Conservation (phyloP, 2,888 invertebrate genomes). For the Ophion ventricosus region DNA sequence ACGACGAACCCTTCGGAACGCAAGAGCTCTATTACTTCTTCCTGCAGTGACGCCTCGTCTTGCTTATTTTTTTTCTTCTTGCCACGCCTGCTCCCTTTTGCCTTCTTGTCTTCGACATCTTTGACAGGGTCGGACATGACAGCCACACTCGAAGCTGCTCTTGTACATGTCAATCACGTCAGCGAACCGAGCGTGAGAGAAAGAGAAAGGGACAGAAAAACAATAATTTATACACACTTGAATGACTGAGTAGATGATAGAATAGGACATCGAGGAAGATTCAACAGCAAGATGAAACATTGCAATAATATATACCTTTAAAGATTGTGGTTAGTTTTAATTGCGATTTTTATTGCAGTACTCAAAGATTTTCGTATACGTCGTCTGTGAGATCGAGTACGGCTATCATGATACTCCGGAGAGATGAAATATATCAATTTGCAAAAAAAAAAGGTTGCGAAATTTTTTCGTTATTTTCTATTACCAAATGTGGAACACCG, state of each 20-base stretch:
- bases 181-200: too few relatives aligned
- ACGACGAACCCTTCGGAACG: constrained; percentile 31
- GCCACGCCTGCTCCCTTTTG: not conserved
- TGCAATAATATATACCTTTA: not conserved
- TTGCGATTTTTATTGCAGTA: not conserved
- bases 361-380: not conserved
- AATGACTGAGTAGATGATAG: not conserved
- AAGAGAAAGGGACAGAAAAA: too few relatives aligned
- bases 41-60: not conserved
- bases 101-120: not conserved
- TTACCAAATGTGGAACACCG: not conserved
- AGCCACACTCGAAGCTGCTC: not conserved
- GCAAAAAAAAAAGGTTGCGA: not conserved
- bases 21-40: constrained; percentile 24
- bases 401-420: not conserved
- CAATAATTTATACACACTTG: not conserved
- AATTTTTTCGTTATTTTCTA: not conserved
- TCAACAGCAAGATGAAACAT: not conserved
- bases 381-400: not conserved
- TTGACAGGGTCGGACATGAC: not conserved
- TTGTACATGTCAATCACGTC: not conserved
- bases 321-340: not conserved
- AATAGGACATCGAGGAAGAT: not conserved
- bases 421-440: not conserved
- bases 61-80: constrained; percentile 14